Base-by-base conservation (phyloP, 1,140 invertebrate genomes). In the Pinna nobilis region DNA sequence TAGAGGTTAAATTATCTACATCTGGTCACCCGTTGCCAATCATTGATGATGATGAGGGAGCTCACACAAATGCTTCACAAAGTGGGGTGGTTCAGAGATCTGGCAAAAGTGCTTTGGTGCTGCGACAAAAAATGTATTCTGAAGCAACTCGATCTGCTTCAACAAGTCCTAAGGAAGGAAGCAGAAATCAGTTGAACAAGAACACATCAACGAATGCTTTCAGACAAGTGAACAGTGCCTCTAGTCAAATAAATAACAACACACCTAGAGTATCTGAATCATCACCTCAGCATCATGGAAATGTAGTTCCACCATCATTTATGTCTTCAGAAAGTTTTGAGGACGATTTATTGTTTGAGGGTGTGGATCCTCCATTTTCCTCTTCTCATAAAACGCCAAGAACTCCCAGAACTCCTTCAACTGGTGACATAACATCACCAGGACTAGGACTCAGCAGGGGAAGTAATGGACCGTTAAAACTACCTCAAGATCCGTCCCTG, bases 301-400 rank as follows among this genome's bases (percentile, higher is more conserved):
- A 20, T 2, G 11, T 33, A n/a, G 30, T 33, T 30, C 33, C 18
- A 9, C 20, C 20, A 37, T 41, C 59, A 3, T 53, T 60, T 18
- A 37, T 70, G 9, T 53, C 75, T 7, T 68, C 57, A 13, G 83
- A 82, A 32, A 85, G 81, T 73, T 70, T 86, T 71, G 81, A 84
- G 60, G 84, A 86, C 68, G 84, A 86, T 35, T 49, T 79, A 23
- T 63, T 86, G 50, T 82, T 85, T 77, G 82, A 73, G 60, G 39
- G 71, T 69, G 30, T 68, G 55, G 35, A 44, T 39, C 57, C 57
- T 39, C 55, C 53, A 41, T 44, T 44, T 50, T 44, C 39, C 23
- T n/a, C n/a, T n/a, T 59, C 67, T 15, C 59, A 39, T 15, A 3
- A 37, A 33, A 33, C 70, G n/a, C 74, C 66, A 23, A 66, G 70